Conservation (phyloP, 2,797 vertebrate genomes). For the Manis crassicaudata region DNA sequence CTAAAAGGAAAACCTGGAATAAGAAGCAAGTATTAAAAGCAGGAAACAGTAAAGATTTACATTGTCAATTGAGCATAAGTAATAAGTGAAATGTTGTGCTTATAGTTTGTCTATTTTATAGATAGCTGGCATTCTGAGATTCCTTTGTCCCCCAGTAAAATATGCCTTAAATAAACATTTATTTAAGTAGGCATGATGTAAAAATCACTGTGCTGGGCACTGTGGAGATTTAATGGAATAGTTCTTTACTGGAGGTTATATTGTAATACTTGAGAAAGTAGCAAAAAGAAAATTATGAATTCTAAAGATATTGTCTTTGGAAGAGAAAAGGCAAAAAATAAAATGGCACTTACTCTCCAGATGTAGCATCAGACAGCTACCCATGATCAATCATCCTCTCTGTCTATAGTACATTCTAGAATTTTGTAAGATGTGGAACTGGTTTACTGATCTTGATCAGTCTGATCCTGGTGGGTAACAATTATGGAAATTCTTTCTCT, state of each 20-base stretch:
- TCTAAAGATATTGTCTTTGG: neutral
- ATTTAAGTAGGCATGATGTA: neutral
- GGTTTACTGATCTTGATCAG: neutral
- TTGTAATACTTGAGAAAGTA: neutral
- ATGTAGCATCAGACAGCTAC: neutral
- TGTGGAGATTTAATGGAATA: neutral
- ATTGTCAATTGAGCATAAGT: neutral
- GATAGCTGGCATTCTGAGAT: neutral
- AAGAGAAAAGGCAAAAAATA: neutral
- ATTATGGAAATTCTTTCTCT: neutral
- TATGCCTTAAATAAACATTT: neutral
- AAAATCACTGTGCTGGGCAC: neutral
- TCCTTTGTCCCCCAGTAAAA: neutral
- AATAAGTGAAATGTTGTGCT: neutral
- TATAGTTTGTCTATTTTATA: neutral
- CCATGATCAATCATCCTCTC: neutral
- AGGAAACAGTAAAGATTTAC: neutral
- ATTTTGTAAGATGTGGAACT: neutral
- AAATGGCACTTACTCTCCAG: neutral
- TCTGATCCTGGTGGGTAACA: neutral
- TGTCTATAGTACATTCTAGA: neutral
- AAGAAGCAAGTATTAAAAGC: neutral
- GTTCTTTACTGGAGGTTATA: neutral
- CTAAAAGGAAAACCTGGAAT: neutral
- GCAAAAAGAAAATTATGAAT: neutral